These are phyloP conservation scores for Venusia cambrica DNA, from an alignment of 2,888 invertebrate species.

Conservation along the genomic window DNA sequence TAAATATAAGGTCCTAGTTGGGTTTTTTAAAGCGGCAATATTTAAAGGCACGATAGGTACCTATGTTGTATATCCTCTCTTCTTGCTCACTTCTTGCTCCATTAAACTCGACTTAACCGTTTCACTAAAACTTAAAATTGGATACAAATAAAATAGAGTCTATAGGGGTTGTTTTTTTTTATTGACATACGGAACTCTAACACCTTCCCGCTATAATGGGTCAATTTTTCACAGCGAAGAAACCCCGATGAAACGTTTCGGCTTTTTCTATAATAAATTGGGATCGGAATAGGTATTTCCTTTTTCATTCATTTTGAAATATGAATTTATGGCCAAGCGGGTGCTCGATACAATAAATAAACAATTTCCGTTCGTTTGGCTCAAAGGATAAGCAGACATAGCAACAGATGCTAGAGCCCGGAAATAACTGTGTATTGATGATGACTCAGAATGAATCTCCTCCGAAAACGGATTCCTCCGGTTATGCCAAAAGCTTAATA, in stretches of 20 bases:
- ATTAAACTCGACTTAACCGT: too few species aligned
- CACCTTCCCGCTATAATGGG: conserved; percentile 53
- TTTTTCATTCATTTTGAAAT: conserved; percentile 41
- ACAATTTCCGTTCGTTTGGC: conserved; percentile 29
- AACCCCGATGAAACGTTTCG: conserved; percentile 58
- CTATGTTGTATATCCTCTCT: too few species aligned
- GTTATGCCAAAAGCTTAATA: too few species aligned
- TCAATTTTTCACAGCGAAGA: conserved; percentile 71
- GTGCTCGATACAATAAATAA: conserved; percentile 33
- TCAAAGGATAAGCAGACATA: conserved; percentile 19
- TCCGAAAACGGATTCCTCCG: too few species aligned
- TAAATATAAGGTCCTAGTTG: too few species aligned
- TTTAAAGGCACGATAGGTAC: too few species aligned
- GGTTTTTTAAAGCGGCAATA: too few species aligned
- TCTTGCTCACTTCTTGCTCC: too few species aligned
- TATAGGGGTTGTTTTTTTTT: neutral
- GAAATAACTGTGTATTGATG: too few species aligned
- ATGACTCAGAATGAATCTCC: too few species aligned
- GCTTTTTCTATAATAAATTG: conserved; percentile 62
- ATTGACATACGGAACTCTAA: conserved; percentile 9
- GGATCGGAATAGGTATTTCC: conserved; percentile 54
- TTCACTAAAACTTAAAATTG: too few species aligned
- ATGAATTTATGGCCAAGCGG: conserved; percentile 32
- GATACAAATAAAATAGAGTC: too few species aligned
- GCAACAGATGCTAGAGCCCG: conserved; percentile 13